Evolutionary conservation across 2,888 invertebrate species (phyloP).

Genomic region (Protonemura montana): DNA sequence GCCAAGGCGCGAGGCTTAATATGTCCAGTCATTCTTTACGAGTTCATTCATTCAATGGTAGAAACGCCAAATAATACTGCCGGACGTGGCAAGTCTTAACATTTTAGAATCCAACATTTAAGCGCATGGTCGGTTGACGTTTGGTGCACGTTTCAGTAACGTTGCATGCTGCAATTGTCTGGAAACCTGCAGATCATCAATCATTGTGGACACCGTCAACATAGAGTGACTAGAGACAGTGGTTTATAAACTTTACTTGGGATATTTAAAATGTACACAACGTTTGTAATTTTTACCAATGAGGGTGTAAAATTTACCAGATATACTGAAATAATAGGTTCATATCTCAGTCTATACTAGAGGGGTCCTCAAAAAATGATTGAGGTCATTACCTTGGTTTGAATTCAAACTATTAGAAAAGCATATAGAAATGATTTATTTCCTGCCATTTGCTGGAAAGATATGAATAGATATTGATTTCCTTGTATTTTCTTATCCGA

Average conservation of each 20-base stretch:
- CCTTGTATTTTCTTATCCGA: neutral
- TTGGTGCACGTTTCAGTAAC: neutral
- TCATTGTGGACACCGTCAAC: too few species aligned
- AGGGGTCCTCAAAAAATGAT: neutral
- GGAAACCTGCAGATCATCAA: too few species aligned
- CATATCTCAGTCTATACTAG: neutral
- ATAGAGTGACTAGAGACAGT: too few species aligned
- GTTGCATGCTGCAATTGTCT: neutral
- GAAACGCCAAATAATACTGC: neutral
- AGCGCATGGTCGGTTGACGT: neutral
- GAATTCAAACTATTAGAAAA: neutral
- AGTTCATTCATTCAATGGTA: slow-evolving; percentile 24
- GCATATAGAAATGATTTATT: neutral
- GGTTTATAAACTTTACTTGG: too few species aligned
- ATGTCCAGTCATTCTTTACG: slow-evolving; percentile 32
- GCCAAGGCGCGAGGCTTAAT: neutral
- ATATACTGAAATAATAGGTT: too few species aligned
- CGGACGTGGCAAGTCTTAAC: neutral
- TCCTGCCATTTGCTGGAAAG: neutral
- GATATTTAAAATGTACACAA: too few species aligned
- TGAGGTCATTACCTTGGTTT: neutral
- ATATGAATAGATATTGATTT: slow-evolving; percentile 7
- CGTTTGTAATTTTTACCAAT: too few species aligned
- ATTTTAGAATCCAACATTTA: neutral
- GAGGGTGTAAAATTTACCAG: too few species aligned